phyloP scores from a whole-genome alignment of 2,888 invertebrate genomes.

The Eristalinus aeneus region DNA sequence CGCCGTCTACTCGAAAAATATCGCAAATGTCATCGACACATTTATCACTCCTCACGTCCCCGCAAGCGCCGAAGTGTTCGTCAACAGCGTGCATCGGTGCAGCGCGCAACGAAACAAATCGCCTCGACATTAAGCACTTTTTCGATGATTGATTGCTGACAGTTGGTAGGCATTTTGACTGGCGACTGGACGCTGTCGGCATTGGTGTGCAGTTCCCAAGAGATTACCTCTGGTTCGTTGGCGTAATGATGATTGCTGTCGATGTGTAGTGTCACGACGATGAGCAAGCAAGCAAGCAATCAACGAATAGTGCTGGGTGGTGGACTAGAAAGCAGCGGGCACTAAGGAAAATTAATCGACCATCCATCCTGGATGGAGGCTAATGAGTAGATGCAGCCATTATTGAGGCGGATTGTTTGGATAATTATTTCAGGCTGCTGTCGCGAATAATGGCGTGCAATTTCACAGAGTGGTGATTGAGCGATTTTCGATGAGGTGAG shows the following conservation, averaged over 20 bases:
- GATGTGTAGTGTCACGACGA: constrained; percentile 27
- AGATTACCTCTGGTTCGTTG: constrained; percentile 37
- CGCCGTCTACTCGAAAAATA: constrained; percentile 22
- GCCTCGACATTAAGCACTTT: constrained; percentile 31
- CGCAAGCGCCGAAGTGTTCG: neutral
- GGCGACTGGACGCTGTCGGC: constrained; percentile 30
- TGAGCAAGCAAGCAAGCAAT: neutral
- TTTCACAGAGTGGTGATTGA: neutral
- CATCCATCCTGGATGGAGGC: neutral
- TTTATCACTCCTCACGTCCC: constrained; percentile 14
- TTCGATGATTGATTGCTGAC: constrained; percentile 40
- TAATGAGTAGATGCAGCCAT: neutral
- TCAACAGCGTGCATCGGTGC: neutral
- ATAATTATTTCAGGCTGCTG: neutral
- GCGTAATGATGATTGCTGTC: constrained; percentile 61
- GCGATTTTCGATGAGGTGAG: neutral
- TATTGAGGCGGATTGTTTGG: neutral
- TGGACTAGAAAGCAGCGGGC: neutral
- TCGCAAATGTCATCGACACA: constrained; percentile 29
- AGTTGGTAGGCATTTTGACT: constrained; percentile 27
- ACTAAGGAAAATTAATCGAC: neutral
- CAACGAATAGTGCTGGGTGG: neutral
- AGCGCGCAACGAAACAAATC: constrained; percentile 29
- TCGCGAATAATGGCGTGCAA: neutral
- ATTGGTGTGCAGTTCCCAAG: constrained; percentile 31